phyloP scores from a whole-genome alignment of 1,140 invertebrate species.

The Drosophila baimaii region DNA sequence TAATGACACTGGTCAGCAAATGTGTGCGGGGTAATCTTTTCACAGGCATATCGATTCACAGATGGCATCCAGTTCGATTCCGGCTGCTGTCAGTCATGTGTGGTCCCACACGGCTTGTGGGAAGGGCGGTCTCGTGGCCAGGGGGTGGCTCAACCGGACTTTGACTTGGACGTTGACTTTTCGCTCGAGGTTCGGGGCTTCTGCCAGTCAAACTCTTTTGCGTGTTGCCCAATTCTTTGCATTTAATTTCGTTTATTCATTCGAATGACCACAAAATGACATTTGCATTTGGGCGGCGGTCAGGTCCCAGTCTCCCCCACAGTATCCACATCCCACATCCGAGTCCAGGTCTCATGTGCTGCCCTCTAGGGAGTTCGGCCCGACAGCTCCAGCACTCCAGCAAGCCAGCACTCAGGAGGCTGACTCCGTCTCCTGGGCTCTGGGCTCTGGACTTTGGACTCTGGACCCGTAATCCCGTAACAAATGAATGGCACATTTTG shows the following conservation, averaged over 20 bases:
- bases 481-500: slow-evolving; percentile 78
- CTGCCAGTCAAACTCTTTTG: slow-evolving; percentile 56
- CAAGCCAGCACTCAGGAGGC: neutral
- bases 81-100: slow-evolving; percentile 36
- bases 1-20: slow-evolving; percentile 22
- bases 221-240: slow-evolving; percentile 52
- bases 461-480: slow-evolving; percentile 64
- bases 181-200: slow-evolving; percentile 5
- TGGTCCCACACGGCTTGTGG: slow-evolving; percentile 33
- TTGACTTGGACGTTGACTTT: slow-evolving; percentile 9
- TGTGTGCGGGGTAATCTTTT: slow-evolving; percentile 15
- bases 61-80: slow-evolving; percentile 45
- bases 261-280: slow-evolving; percentile 83
- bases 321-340: neutral
- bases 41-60: slow-evolving; percentile 24
- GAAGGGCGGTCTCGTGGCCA: neutral
- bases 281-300: slow-evolving; percentile 75
- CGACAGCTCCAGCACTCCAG: slow-evolving; percentile 8
- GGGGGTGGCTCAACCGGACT: slow-evolving; percentile 6
- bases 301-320: neutral
- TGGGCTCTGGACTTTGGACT: neutral
- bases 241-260: slow-evolving; percentile 84
- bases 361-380: slow-evolving; percentile 47
- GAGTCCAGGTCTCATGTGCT: slow-evolving; percentile 35
- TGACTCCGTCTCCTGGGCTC: neutral